phyloP scores from a whole-genome alignment of 2,113 vertebrate species.

The Phyllostomus discolor region DNA sequence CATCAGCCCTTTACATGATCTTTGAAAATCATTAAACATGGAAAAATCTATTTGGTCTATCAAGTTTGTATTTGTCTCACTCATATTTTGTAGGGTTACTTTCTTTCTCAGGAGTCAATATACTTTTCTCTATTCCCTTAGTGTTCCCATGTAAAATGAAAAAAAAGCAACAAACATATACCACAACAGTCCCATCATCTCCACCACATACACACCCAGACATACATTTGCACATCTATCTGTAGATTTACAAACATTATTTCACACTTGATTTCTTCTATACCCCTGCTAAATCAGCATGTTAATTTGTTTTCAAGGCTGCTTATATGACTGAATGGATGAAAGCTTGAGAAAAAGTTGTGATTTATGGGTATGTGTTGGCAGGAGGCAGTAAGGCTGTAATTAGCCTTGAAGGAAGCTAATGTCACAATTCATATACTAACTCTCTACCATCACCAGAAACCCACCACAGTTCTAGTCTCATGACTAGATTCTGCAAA shows the following conservation, averaged over 20 bases:
- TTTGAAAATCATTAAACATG: conserved; percentile 37
- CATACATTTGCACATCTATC: background rate
- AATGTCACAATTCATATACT: background rate
- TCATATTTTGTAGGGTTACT: background rate
- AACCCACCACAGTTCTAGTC: background rate
- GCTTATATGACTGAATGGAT: background rate
- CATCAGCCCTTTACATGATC: background rate
- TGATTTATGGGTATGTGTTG: conserved; percentile 1
- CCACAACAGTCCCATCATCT: background rate
- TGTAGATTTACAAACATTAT: background rate
- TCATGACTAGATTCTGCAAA: background rate
- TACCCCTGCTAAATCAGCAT: conserved; percentile 16
- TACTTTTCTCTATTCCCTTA: background rate
- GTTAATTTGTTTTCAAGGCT: conserved; percentile 57
- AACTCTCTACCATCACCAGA: background rate
- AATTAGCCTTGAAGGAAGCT: background rate
- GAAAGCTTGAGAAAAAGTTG: conserved; percentile 36
- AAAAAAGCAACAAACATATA: background rate
- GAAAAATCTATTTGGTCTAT: background rate
- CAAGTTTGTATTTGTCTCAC: conserved; percentile 2
- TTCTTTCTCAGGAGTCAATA: background rate
- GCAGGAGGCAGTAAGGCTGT: background rate
- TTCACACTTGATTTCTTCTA: conserved; percentile 44
- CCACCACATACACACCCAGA: background rate
- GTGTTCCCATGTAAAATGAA: background rate